Percentiles rank a stretch among this genome's conserved stretches.
These are phyloP conservation scores for Aplochiton taeniatus DNA, from an alignment of 2,797 vertebrate species.

Conservation along the genomic window DNA sequence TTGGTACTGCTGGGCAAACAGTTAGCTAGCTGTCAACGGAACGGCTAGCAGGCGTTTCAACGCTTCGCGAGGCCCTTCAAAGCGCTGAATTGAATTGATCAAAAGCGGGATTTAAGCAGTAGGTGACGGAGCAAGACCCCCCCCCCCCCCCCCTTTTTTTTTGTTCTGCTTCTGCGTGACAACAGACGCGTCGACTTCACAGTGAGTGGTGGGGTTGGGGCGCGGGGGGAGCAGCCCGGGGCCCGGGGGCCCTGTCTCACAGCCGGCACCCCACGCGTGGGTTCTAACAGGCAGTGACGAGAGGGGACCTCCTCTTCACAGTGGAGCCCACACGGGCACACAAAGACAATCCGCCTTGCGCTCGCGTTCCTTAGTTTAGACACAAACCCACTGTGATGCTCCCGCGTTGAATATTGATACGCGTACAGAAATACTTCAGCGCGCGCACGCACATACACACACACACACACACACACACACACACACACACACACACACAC, in stretches of 20 bases:
- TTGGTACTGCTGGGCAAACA: no score
- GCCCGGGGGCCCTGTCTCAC: slow-evolving; percentile 6
- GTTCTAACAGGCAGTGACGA: slow-evolving; percentile 27
- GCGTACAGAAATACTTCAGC: no score
- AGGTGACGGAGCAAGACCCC: no score
- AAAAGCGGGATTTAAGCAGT: no score
- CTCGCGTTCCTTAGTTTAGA: not conserved
- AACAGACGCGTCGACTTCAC: not conserved
- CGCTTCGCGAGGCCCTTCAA: no score
- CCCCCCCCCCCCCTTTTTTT: no score
- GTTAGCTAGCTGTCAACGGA: no score
- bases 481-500: slow-evolving; percentile 12
- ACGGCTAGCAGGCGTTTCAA: no score
- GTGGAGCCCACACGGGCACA: not conserved
- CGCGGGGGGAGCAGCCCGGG: not conserved
- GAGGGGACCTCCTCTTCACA: slow-evolving; percentile 4
- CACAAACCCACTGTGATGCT: no score
- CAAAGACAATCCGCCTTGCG: not conserved
- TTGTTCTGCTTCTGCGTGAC: slow-evolving; percentile 3
- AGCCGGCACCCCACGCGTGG: slow-evolving; percentile 12
- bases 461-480: slow-evolving; percentile 6
- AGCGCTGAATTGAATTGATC: no score
- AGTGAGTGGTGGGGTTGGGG: not conserved
- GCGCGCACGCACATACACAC: not conserved
- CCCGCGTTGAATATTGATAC: not conserved